Conservation (phyloP, 2,888 invertebrate species). For the Nomada ruficornis region DNA sequence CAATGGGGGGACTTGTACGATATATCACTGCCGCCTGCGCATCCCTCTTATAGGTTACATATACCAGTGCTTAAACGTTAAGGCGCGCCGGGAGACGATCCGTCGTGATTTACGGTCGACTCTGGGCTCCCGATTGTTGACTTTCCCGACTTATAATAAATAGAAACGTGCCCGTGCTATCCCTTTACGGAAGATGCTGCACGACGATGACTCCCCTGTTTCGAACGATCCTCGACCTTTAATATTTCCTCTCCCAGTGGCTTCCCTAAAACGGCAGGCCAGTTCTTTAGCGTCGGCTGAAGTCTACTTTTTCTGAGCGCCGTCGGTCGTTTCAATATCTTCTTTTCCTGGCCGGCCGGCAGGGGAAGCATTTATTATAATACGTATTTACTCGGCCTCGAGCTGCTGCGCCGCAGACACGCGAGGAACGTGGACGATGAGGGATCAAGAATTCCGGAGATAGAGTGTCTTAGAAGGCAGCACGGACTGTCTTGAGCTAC, state of each 20-base stretch:
- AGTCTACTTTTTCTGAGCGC: constrained; percentile 34
- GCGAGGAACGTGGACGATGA: constrained; percentile 15
- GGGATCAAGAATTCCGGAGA: constrained; percentile 19
- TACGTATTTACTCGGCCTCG: background rate
- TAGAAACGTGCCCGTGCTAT: constrained; percentile 29
- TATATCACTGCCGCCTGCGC: constrained; percentile 68
- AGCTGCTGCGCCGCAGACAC: background rate
- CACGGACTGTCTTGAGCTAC: constrained; percentile 35
- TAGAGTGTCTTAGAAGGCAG: background rate
- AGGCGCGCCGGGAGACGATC: constrained; percentile 51
- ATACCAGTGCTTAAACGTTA: constrained; percentile 50
- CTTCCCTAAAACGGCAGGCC: constrained; percentile 28
- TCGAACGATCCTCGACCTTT: constrained; percentile 5
- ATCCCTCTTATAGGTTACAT: constrained; percentile 64
- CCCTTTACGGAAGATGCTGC: constrained; percentile 41
- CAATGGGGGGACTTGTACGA: constrained; percentile 67
- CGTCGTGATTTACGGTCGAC: constrained; percentile 60
- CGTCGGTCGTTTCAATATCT: background rate
- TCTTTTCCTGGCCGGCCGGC: background rate
- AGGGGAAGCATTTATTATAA: background rate
- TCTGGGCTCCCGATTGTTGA: constrained; percentile 51
- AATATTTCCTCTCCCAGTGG: background rate
- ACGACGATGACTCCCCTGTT: constrained; percentile 31
- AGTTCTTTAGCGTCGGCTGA: background rate
- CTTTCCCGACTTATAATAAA: constrained; percentile 60